Base-by-base conservation (phyloP, 2,113 vertebrate species). In the Apodemus sylvaticus region DNA sequence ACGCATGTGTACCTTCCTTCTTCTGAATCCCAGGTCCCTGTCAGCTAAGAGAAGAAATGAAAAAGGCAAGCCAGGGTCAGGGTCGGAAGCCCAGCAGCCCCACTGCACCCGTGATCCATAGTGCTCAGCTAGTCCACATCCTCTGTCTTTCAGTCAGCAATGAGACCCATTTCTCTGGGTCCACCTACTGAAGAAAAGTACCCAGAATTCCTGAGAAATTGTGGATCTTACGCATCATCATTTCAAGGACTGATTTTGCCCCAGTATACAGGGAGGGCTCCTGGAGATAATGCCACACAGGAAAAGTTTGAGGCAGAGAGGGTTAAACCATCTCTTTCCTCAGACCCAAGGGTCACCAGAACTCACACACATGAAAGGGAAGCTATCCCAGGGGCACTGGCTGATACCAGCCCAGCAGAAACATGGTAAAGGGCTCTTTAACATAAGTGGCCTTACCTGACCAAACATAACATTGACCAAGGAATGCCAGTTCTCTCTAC, bases 21-120 rank as follows among this genome's bases (percentile, higher is more conserved):
- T n/a, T 24, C 36, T 51, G 64, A 79, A 51, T 48, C 73, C 86
- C n/a, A 76, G 66, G 14, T 17, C 34, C 22, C 42, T 22, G 0
- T 64, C 48, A 76, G 36, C 71, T 93, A 45, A 92, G 62, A n/a
- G 62, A 95, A 26, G 70, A 93, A 81, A 92, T 42, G 36, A 55
- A 34, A 3, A 55, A 3, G 3, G 71, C 3, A 42, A 48, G 45
- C 45, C 11, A 45, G 34, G 29, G 53, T 0, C 36, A 48, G 45
- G 53, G 11, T 68, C 45, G 22, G 64, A 87, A 83, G 64, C 45
- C 58, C 39, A 92, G 8, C 2, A 1, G 64, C 48, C 39, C 26
- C 36, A 34, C 17, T 17, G 11, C 82, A n/a, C 24, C 78, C n/a
- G 19, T 0, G 4, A 12, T 6, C 29, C 5, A 3, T 8, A 13